phyloP scores from a whole-genome alignment of 2,888 invertebrate species.

The Labia minor region DNA sequence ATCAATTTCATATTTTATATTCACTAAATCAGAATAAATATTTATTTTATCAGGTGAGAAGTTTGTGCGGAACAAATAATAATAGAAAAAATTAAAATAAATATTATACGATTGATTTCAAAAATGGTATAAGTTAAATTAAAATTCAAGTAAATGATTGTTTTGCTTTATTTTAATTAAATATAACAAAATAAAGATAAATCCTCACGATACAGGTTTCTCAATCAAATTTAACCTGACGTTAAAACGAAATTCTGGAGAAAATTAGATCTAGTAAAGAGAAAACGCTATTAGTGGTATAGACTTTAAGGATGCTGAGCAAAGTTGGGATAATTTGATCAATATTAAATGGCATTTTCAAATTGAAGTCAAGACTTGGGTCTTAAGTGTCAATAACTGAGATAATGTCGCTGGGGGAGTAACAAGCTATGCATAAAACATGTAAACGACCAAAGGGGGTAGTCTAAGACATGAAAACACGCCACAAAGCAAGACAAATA shows the following conservation, averaged over 20 bases:
- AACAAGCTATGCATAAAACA: conserved; percentile 1
- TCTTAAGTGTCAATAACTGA: background rate
- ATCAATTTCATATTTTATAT: no score
- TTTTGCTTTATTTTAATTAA: no score
- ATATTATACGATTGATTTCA: no score
- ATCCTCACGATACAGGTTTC: no score
- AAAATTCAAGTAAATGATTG: no score
- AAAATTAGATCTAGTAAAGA: background rate
- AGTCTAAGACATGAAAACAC: background rate
- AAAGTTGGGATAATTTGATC: conserved; percentile 3
- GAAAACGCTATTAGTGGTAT: background rate
- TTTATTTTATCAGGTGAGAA: no score
- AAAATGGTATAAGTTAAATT: no score
- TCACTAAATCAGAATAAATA: no score
- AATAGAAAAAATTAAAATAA: no score
- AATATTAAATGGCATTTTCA: conserved; percentile 13
- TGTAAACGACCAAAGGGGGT: background rate
- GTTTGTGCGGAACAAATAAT: no score
- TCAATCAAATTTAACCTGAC: no score
- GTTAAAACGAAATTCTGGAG: background rate
- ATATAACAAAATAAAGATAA: no score
- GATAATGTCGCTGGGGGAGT: background rate
- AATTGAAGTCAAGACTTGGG: background rate
- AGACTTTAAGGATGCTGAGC: background rate
- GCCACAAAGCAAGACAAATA: background rate